Base-by-base conservation (phyloP, 2,888 invertebrate genomes). In the Hypercompe scribonia region DNA sequence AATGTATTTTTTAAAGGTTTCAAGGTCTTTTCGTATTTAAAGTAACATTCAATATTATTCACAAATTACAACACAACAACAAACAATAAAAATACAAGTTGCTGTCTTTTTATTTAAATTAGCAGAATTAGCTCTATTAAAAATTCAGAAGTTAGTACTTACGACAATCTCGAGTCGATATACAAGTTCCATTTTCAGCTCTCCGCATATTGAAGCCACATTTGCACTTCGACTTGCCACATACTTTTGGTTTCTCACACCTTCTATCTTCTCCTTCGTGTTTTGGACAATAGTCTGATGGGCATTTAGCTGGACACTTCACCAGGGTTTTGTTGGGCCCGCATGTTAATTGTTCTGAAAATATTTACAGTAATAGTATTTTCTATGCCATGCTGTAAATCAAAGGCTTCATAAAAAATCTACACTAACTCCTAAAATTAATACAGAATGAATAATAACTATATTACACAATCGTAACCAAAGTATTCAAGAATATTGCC, bases 241-340 rank as follows among this genome's bases (percentile, higher is more conserved):
- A 72, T 7, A 42, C 31, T 0, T 67, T 24, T 34, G 72, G 72
- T 28, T 33, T 42, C 46, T 34, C 28, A 36, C 67, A 67, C 21
- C 28, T 61, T 13, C 63, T 61, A 46, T 72, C 63, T 46, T 72
- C 67, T 46, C 8, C 67, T 11, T 61, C 72, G 67, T 24, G 34
- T 2, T 15, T 72, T 15, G 72, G 72, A 28, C 72, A 72, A 39
- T 79, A 76, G 50, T 92, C 89, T 3, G 82, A 77, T 8, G 80
- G 21, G 33, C 91, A 90, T 21, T 85, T 70, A 0, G 72, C 69
- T 0, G 90, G 87, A 68, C 91, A 91, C 0, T 82, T 61, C 31
- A 86, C 83, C 5, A 85, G 18, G 0, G 80, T 67, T 75, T 91
- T 90, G 33, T 83, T 78, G 10, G 34, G 67, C 0, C 50, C n/a